Conservation (phyloP, 1,140 invertebrate species). For the Metaphire vulgaris region DNA sequence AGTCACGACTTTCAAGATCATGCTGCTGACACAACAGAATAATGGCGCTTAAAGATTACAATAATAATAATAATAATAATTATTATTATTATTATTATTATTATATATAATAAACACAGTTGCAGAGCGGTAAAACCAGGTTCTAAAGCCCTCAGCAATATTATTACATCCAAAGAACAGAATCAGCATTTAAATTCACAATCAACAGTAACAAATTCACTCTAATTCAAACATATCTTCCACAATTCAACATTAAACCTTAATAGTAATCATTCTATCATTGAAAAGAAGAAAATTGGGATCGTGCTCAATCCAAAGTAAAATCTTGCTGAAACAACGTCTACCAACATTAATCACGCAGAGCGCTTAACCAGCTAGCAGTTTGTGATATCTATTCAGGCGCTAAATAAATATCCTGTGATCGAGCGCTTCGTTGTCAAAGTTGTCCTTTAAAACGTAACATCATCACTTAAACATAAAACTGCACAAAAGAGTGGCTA, state of each 20-base stretch:
- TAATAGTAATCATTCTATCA: not conserved
- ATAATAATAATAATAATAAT: not conserved
- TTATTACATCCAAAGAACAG: not conserved
- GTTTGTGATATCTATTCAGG: too few relatives aligned
- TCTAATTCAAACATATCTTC: too few relatives aligned
- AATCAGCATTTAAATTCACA: not conserved
- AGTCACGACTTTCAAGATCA: slow-evolving; percentile 76
- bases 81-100: not conserved
- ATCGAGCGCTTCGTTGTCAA: too few relatives aligned
- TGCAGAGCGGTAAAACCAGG: not conserved
- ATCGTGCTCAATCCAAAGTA: not conserved
- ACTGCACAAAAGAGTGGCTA: too few relatives aligned
- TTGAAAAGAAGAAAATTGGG: not conserved
- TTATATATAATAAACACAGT: not conserved
- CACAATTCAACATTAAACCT: too few relatives aligned
- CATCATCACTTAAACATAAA: too few relatives aligned
- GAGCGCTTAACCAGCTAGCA: too few relatives aligned
- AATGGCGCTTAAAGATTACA: not conserved
- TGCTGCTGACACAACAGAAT: slow-evolving; percentile 53
- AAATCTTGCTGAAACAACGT: too few relatives aligned
- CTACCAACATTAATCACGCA: too few relatives aligned
- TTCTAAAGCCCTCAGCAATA: not conserved
- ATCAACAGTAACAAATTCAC: not conserved
- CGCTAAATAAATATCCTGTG: too few relatives aligned
- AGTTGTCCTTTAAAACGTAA: too few relatives aligned